Conservation (phyloP, 2,888 invertebrate species). For the Nomada fabriciana region DNA sequence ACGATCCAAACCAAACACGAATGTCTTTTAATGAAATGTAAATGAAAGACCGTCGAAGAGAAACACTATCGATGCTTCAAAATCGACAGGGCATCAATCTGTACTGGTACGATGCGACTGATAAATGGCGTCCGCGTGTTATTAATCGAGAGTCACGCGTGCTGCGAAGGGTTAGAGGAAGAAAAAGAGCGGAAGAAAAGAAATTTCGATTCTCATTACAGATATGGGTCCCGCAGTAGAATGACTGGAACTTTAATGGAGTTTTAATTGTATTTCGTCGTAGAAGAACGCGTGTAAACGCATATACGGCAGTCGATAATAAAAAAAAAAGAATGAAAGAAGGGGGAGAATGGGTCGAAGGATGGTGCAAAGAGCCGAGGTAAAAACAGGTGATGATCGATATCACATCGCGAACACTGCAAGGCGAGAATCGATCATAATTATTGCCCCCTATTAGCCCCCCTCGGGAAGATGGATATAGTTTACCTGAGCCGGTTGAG, state of each 20-base stretch:
- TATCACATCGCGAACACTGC: slow-evolving; percentile 54
- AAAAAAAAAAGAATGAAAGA: background rate
- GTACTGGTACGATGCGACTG: slow-evolving; percentile 46
- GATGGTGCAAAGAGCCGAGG: background rate
- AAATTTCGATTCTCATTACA: slow-evolving; percentile 75
- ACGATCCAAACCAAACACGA: background rate
- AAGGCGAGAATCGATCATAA: slow-evolving; percentile 67
- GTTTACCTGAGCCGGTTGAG: slow-evolving; percentile 39
- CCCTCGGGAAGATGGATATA: slow-evolving; percentile 45
- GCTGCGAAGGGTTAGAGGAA: slow-evolving; percentile 5
- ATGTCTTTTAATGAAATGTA: background rate
- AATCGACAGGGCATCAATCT: slow-evolving; percentile 29
- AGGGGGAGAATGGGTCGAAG: background rate
- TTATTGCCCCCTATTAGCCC: slow-evolving; percentile 67
- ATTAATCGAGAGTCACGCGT: slow-evolving; percentile 68
- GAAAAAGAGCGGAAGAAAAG: slow-evolving; percentile 11
- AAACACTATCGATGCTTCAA: slow-evolving; percentile 2
- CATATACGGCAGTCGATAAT: background rate
- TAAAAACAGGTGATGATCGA: slow-evolving; percentile 66
- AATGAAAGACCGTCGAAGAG: background rate
- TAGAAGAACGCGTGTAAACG: slow-evolving; percentile 54
- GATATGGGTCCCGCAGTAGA: slow-evolving; percentile 64
- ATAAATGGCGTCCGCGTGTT: slow-evolving; percentile 57
- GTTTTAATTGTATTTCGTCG: slow-evolving; percentile 63
- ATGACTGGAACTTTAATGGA: slow-evolving; percentile 70